Percentiles rank a stretch among this genome's conserved stretches.
phyloP scores from a whole-genome alignment of 2,113 vertebrate genomes.

The Thinocorus orbignyianus region DNA sequence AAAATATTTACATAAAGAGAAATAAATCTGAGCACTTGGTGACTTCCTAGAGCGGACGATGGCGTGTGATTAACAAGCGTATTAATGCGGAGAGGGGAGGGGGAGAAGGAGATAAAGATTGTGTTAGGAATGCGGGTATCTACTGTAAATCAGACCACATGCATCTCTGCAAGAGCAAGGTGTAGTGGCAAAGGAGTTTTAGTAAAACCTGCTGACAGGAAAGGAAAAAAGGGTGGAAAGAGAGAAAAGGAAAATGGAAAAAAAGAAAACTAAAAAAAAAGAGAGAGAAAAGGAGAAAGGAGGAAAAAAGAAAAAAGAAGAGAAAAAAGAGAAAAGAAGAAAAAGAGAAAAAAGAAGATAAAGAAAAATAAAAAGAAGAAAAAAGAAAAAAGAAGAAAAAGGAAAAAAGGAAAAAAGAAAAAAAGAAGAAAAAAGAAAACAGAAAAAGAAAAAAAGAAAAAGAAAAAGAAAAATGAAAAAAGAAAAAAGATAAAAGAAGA shows the following conservation, averaged over 20 bases:
- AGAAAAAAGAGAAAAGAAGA: too few species aligned
- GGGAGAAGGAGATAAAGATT: conserved; percentile 20
- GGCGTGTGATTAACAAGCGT: conserved; percentile 36
- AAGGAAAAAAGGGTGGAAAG: not conserved
- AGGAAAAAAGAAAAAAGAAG: too few species aligned
- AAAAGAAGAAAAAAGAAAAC: too few species aligned
- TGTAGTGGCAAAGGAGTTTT: not conserved
- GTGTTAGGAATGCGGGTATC: conserved; percentile 50
- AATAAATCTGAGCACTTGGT: conserved; percentile 40
- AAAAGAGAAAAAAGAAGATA: fast-evolving
- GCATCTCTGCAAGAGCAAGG: not conserved
- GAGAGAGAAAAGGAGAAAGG: too few species aligned
- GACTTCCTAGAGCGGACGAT: conserved; percentile 21
- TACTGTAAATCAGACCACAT: not conserved
- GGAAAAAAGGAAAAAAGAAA: too few species aligned
- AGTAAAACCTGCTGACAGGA: not conserved
- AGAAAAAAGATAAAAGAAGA: not conserved
- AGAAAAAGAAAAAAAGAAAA: too few species aligned
- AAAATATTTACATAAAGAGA: conserved; percentile 63
- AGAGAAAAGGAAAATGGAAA: too few species aligned
- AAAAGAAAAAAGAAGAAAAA: too few species aligned
- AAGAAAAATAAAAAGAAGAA: too few species aligned
- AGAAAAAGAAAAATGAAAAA: fast-evolving
- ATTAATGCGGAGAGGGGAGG: conserved; percentile 34
- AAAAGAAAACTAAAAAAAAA: too few species aligned